Evolutionary conservation across 2,113 vertebrate genomes (phyloP).

Genomic region (Periophthalmus modestus): DNA sequence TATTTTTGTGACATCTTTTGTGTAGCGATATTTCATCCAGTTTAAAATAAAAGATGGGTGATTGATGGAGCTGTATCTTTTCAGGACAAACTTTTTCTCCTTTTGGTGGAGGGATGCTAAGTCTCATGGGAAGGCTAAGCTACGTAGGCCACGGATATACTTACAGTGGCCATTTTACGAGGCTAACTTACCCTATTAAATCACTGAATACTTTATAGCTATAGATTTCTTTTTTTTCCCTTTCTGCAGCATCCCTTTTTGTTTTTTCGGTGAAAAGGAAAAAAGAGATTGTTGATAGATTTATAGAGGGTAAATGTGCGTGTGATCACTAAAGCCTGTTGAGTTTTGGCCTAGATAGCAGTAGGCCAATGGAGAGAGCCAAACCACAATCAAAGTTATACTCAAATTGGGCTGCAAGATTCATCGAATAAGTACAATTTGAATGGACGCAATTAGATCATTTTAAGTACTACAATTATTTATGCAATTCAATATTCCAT

Average conservation of each 20-base stretch:
- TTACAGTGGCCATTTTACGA: conserved; percentile 13
- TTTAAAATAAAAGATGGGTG: conserved; percentile 6
- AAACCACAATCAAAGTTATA: conserved; percentile 14
- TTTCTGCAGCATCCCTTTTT: conserved; percentile 1
- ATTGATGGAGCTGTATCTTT: conserved; percentile 12
- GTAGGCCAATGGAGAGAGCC: conserved; percentile 21
- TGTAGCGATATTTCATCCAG: neutral
- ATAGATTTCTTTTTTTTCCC: neutral
- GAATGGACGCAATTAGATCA: too few relatives aligned
- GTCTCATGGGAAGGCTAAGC: conserved; percentile 9
- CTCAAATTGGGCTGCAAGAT: conserved; percentile 9
- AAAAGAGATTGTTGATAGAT: conserved; percentile 19
- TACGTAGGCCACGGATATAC: conserved; percentile 8
- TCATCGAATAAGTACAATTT: too few relatives aligned
- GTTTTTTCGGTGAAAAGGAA: conserved; percentile 15
- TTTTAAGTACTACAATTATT: too few relatives aligned
- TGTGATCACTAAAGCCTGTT: conserved; percentile 18
- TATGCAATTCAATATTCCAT: too few relatives aligned
- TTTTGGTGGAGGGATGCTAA: neutral
- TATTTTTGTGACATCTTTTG: neutral
- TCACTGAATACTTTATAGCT: conserved; percentile 31
- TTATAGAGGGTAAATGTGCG: conserved; percentile 19
- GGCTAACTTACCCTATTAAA: conserved; percentile 32
- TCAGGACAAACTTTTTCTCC: neutral
- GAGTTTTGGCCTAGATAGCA: conserved; percentile 14